phyloP scores from a whole-genome alignment of 2,888 invertebrate species.

The Elysia crispata region DNA sequence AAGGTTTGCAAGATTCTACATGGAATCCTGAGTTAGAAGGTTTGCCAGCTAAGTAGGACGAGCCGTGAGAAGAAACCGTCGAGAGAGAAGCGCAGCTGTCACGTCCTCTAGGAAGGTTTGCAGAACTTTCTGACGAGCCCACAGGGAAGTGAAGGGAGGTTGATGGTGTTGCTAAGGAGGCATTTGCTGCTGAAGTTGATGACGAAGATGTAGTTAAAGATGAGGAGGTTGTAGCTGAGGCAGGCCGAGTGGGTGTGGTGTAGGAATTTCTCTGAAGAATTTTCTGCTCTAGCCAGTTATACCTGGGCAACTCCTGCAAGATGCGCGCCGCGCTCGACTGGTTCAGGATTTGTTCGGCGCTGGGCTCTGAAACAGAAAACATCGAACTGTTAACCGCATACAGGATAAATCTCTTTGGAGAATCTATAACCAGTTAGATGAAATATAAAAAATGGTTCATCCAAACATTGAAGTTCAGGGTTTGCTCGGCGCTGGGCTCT shows the following conservation, averaged over 20 bases:
- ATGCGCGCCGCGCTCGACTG: conserved; percentile 54
- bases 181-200: not conserved
- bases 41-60: too few species aligned
- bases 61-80: too few species aligned
- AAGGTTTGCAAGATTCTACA: too few species aligned
- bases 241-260: not conserved
- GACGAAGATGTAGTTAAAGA: conserved; percentile 9
- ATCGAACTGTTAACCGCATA: not conserved
- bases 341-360: conserved; percentile 32
- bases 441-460: conserved; percentile 17
- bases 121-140: not conserved
- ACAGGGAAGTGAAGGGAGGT: not conserved
- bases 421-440: not conserved
- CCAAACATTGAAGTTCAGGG: not conserved
- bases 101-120: too few species aligned
- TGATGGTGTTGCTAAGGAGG: not conserved
- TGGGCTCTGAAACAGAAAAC: conserved; percentile 29
- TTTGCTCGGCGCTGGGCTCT: conserved; percentile 42
- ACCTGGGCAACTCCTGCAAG: conserved; percentile 57
- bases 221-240: conserved; percentile 10
- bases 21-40: too few species aligned
- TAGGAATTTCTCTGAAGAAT: conserved; percentile 81
- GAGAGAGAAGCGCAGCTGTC: too few species aligned
- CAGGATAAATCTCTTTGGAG: not conserved
- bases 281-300: conserved; percentile 79